Evolutionary conservation across 2,797 vertebrate species (phyloP).

Genomic region (Cebuella pygmaea): DNA sequence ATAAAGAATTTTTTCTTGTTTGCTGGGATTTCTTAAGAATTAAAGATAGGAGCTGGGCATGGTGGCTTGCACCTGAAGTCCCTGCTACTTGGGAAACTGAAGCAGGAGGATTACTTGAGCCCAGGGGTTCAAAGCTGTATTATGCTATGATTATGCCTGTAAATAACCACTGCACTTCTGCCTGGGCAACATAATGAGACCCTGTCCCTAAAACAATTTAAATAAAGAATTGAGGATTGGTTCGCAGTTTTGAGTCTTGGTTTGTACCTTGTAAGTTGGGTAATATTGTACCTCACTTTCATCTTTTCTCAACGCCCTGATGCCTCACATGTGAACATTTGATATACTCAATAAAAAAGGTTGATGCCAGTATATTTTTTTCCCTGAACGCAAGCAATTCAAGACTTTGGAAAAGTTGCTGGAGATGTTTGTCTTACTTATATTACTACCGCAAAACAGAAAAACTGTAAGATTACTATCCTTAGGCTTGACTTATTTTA

Average conservation of each 20-base stretch:
- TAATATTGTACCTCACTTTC: neutral
- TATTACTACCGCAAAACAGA: slow-evolving; percentile 16
- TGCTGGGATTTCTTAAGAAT: neutral
- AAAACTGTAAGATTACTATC: slow-evolving; percentile 39
- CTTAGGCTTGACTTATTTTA: slow-evolving; percentile 44
- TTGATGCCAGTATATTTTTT: neutral
- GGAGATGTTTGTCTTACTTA: slow-evolving; percentile 58
- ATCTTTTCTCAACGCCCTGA: neutral
- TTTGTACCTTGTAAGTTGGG: neutral
- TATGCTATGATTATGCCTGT: neutral
- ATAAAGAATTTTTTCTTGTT: neutral
- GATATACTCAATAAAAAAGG: slow-evolving; percentile 27
- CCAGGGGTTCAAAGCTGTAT: neutral
- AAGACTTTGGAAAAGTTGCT: slow-evolving; percentile 47
- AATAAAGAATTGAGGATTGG: neutral
- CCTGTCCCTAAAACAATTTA: neutral
- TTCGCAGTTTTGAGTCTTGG: neutral
- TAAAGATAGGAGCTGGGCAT: neutral
- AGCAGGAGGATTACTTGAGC: neutral
- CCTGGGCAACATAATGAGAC: neutral
- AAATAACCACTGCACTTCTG: neutral
- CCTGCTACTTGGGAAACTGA: neutral
- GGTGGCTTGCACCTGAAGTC: neutral
- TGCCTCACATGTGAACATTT: neutral
- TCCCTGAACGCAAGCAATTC: neutral